Base-by-base conservation (phyloP, 2,797 vertebrate species). In the Sebastes vulpes region DNA sequence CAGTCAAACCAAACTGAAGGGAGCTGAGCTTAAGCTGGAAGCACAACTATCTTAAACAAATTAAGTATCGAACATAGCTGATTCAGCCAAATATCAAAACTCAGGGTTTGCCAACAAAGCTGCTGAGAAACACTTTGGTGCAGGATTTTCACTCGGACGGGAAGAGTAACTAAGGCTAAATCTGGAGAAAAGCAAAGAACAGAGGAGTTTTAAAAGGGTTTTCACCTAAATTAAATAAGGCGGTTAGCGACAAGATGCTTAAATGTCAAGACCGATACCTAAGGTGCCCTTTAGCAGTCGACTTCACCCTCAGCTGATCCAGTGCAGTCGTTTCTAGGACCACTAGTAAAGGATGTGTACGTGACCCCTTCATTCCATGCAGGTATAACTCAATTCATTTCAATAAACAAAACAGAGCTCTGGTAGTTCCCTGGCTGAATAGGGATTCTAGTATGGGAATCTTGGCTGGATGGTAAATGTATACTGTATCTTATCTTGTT, bases 111-210 rank as follows among this genome's bases (percentile, higher is more conserved):
- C 76, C 81, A 85, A 71, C 78, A 86, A 87, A 86, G 86, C 78
- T 72, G 65, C 65, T 54, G 77, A 87, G 79, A 87, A 90, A 86
- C 81, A 83, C 87, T 90, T 91, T 89, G 77, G 89, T 78, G 83
- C 72, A 77, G 87, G 77, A 89, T 88, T 90, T 91, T 81, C 72
- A 38, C 56, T 80, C 61, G 46, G 32, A 65, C 12, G 9, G 35
- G 20, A 65, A 57, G 26, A 81, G 67, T 60, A 79, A 79, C 60
- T 74, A 28, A 42, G 57, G 28, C 46, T 65, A 82, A 83, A 82
- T 77, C 54, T 73, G 46, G 28, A 21, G 74, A 3, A 79, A 66
- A 77, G 60, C 26, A 73, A 10, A 3, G 8, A 35, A 9, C 58
- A 82, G 0, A 23, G 6, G 65, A 38, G 9, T 71, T 35, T 65